Evolutionary conservation across 2,888 invertebrate genomes (phyloP).

Genomic region (Dichetophora obliterata): DNA sequence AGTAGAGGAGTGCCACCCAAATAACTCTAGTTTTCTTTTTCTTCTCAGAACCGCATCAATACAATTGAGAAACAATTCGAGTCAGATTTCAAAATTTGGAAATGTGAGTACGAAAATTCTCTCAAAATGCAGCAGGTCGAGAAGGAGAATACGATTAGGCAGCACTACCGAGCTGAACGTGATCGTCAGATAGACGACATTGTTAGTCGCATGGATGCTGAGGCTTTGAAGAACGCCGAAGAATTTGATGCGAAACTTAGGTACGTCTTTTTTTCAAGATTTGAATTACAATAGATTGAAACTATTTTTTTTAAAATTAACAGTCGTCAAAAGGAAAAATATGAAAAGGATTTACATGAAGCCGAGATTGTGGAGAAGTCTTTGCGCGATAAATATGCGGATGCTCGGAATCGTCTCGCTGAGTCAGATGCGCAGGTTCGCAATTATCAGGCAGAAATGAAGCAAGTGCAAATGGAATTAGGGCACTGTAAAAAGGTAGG

Average conservation of each 20-base stretch:
- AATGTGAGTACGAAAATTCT: slow-evolving; percentile 73
- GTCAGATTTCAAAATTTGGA: slow-evolving; percentile 74
- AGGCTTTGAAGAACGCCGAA: slow-evolving; percentile 63
- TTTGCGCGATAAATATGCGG: slow-evolving; percentile 77
- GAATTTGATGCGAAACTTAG: slow-evolving; percentile 66
- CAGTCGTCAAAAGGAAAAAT: slow-evolving; percentile 82
- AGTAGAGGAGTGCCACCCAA: too few species aligned
- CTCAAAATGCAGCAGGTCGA: slow-evolving; percentile 73
- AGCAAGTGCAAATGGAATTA: slow-evolving; percentile 78
- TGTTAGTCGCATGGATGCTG: slow-evolving; percentile 68
- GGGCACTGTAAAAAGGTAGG: slow-evolving; percentile 75
- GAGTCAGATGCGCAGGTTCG: slow-evolving; percentile 76
- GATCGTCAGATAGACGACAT: slow-evolving; percentile 82
- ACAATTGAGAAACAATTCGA: slow-evolving; percentile 74
- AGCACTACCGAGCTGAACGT: slow-evolving; percentile 79
- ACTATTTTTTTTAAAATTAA: slow-evolving; percentile 30
- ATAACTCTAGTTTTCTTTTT: too few species aligned
- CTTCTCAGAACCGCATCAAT: slow-evolving; percentile 72
- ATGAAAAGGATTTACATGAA: slow-evolving; percentile 79
- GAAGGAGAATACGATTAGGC: slow-evolving; percentile 78
- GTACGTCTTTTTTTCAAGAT: slow-evolving; percentile 51
- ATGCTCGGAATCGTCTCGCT: slow-evolving; percentile 76
- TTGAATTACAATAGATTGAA: neutral
- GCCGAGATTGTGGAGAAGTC: slow-evolving; percentile 78
- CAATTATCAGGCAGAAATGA: slow-evolving; percentile 73